Conservation (phyloP, 2,113 vertebrate genomes). For the Elaphurus davidianus region DNA sequence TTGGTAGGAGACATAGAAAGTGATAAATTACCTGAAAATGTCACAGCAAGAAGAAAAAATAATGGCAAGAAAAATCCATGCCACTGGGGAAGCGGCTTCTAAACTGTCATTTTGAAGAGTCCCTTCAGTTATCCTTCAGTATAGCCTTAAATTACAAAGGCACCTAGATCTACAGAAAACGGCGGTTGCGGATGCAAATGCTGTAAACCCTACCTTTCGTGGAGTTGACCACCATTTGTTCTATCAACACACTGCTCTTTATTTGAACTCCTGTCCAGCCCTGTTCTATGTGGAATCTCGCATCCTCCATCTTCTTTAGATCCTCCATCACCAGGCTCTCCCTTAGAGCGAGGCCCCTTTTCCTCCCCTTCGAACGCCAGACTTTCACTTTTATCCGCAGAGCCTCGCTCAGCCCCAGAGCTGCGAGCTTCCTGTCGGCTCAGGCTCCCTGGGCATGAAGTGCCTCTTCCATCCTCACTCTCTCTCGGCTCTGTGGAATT, state of each 20-base stretch:
- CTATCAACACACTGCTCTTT: not conserved
- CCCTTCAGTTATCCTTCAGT: not conserved
- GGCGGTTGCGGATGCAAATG: fast-evolving
- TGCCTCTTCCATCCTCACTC: constrained; percentile 37
- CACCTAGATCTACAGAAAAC: fast-evolving
- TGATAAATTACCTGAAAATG: not conserved
- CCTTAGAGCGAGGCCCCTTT: not conserved
- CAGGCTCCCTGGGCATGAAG: not conserved
- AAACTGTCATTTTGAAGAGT: not conserved
- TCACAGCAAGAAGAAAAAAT: not conserved
- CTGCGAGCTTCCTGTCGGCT: not conserved
- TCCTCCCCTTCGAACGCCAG: not conserved
- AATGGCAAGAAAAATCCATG: not conserved
- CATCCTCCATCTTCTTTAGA: not conserved
- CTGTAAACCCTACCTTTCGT: constrained; percentile 70
- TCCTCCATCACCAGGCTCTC: constrained; percentile 6
- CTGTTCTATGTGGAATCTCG: constrained; percentile 6
- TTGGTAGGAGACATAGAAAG: not conserved
- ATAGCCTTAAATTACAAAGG: fast-evolving
- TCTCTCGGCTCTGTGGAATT: constrained; percentile 13
- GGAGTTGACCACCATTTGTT: not conserved
- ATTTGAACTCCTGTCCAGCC: not conserved
- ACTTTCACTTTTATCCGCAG: not conserved
- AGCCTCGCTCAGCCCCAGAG: not conserved
- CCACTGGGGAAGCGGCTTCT: not conserved